These are phyloP conservation scores for Pristionchus maxplancki DNA, from an alignment of 2,888 invertebrate genomes.

Conservation along the genomic window DNA sequence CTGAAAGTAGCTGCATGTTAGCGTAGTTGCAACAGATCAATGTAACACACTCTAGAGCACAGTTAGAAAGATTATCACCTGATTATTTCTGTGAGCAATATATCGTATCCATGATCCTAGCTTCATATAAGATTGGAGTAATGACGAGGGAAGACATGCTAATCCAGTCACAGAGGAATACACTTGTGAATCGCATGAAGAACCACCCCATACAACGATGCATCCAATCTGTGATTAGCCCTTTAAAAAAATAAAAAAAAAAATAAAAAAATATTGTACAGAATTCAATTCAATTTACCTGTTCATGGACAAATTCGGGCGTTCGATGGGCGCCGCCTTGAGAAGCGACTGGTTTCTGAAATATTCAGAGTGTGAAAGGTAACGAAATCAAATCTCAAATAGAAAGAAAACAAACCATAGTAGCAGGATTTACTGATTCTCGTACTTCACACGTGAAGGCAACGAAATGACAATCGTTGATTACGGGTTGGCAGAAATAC, in stretches of 20 bases:
- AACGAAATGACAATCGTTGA: conserved; percentile 65
- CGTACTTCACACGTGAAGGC: conserved; percentile 55
- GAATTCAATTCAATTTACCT: not conserved
- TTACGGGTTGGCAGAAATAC: conserved; percentile 69
- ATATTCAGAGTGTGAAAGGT: not conserved
- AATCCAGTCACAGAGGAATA: conserved; percentile 50
- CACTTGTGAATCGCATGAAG: not conserved
- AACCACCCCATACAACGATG: conserved; percentile 31
- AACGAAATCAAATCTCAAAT: too few relatives aligned
- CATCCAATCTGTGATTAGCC: conserved; percentile 3
- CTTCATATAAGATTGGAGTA: conserved; percentile 35
- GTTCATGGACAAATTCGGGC: conserved; percentile 30
- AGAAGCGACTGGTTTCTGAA: conserved; percentile 31
- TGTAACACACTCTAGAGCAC: too few relatives aligned
- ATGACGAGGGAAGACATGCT: conserved; percentile 9
- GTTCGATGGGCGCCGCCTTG: conserved; percentile 48
- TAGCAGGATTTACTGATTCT: conserved; percentile 17
- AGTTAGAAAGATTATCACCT: too few relatives aligned
- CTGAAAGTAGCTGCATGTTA: not conserved
- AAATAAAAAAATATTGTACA: not conserved
- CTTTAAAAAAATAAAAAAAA: not conserved
- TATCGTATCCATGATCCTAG: conserved; percentile 46
- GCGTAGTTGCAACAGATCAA: not conserved
- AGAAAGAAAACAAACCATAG: not conserved
- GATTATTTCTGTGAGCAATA: conserved; percentile 17